Conservation (phyloP, 2,113 vertebrate genomes). For the Calypte anna region DNA sequence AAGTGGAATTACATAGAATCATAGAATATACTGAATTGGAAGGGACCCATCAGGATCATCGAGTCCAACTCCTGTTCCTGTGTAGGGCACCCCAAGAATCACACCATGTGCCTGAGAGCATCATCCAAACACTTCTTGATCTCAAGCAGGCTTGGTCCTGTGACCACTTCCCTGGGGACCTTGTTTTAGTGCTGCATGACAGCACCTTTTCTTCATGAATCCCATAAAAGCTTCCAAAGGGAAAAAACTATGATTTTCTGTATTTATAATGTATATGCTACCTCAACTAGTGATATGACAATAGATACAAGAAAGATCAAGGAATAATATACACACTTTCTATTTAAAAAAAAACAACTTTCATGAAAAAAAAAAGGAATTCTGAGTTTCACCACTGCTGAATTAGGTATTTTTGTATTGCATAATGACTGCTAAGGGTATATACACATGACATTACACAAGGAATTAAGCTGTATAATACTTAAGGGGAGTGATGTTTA, state of each 20-base stretch:
- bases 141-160: too few species aligned
- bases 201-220: neutral
- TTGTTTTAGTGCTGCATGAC: too few species aligned
- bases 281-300: neutral
- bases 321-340: neutral
- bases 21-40: too few species aligned
- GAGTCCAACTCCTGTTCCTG: too few species aligned
- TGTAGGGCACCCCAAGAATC: too few species aligned
- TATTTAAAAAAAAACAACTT: neutral
- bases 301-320: neutral
- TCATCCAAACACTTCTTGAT: too few species aligned
- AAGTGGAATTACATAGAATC: neutral
- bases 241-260: neutral
- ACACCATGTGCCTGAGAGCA: too few species aligned
- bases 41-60: too few species aligned
- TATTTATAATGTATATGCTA: neutral
- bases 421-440: neutral
- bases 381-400: neutral
- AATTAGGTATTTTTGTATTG: neutral
- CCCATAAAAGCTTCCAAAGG: neutral
- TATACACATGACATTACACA: neutral
- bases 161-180: too few species aligned
- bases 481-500: neutral
- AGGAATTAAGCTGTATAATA: neutral
- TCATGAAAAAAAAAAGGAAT: neutral